phyloP scores from a whole-genome alignment of 2,888 invertebrate species.

The Aphelenchoides bicaudatus region DNA sequence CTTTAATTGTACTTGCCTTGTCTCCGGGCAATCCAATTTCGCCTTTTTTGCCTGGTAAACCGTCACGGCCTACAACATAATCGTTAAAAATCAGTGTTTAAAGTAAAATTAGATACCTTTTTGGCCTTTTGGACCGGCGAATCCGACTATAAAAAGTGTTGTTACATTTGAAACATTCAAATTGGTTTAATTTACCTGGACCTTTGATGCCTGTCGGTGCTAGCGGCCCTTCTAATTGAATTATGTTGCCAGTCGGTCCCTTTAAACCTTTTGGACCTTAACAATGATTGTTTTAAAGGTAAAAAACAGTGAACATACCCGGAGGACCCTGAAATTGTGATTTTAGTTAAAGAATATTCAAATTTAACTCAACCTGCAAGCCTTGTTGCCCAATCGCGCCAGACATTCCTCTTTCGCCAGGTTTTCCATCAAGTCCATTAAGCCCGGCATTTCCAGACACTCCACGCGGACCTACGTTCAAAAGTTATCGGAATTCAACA shows the following conservation, averaged over 20 bases:
- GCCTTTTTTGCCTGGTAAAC: background rate
- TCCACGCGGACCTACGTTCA: too few relatives aligned
- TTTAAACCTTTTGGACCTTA: too few relatives aligned
- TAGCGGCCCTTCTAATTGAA: background rate
- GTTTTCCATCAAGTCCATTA: conserved; percentile 11
- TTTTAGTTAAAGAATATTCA: background rate
- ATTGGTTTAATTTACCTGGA: background rate
- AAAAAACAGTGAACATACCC: too few relatives aligned
- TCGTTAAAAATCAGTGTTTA: too few relatives aligned
- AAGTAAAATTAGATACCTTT: too few relatives aligned
- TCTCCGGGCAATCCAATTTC: background rate
- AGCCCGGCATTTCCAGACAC: background rate
- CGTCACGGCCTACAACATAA: too few relatives aligned
- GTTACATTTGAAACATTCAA: background rate
- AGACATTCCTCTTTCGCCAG: background rate
- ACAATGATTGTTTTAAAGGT: too few relatives aligned
- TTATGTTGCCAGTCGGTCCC: conserved; percentile 4
- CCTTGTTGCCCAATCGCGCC: too few relatives aligned
- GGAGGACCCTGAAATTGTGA: background rate
- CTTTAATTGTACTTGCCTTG: too few relatives aligned
- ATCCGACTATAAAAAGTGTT: background rate
- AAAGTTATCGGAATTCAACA: too few relatives aligned
- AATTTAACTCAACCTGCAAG: background rate
- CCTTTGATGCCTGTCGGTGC: background rate
- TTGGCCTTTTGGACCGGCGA: too few relatives aligned